Base-by-base conservation (phyloP, 2,797 vertebrate genomes). In the Coilia nasus region DNA sequence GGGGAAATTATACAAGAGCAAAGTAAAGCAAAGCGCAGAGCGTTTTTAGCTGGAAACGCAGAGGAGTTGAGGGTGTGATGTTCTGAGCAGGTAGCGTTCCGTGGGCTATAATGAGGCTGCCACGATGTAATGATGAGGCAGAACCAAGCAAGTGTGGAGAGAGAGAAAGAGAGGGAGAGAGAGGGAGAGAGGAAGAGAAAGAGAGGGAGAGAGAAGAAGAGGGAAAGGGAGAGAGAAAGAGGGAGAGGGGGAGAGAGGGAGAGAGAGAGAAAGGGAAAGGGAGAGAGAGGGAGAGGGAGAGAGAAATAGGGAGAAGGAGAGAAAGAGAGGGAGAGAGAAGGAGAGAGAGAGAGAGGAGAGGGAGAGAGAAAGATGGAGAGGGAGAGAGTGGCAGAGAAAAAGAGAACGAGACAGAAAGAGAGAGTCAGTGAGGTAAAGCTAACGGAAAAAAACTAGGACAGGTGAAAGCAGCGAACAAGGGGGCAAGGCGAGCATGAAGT, bases 321-420 rank as follows among this genome's bases (percentile, higher is more conserved):
- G 19, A 28, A 6, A 31, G 59, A 71, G 23, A 17, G 41, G 31
- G 14, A 56, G 44, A 19, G 23, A 60, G 19, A 82, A 31, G 81
- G 62, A 87, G 83, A 85, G 83, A 5, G 82, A 86, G 84, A 83
- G 28, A 82, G 67, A 64, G 64, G 80, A 44, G 82, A 80, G 50
- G 81, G 23, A 23, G 14, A n/a, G 28, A 15, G 82, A 41, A 47
- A 60, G 47, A 47, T 47, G 46, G 10, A 47, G 46, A 47, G 46
- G 46, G 10, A 47, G 46, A 47, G 10, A 4, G 46, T 47, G 10
- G 10, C 3, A 47, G 46, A 47, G 46, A 10, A 10, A 4, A 10
- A 47, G 10, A 10, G 3, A 47, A 10, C 4, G 46, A 47, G 46
- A 3, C 4, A 47, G 46, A 47, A 10, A 47, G 50, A 54, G 50